phyloP scores from a whole-genome alignment of 2,888 invertebrate species.

The Archaeoteleia sp. region DNA sequence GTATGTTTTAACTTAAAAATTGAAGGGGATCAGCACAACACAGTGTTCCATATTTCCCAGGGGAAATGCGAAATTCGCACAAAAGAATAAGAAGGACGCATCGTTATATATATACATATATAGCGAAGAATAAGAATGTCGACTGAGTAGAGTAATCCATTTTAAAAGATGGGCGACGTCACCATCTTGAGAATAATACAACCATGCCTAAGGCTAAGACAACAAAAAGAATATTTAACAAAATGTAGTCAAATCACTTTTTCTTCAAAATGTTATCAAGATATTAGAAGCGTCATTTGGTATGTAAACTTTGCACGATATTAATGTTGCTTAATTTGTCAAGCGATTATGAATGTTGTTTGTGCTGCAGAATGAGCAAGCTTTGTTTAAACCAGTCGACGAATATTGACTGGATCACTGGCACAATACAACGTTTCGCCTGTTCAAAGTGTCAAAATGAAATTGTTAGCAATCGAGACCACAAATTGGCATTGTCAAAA shows the following conservation, averaged over 20 bases:
- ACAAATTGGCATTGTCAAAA: too few species aligned
- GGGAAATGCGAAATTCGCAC: constrained; percentile 33
- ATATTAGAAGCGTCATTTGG: too few species aligned
- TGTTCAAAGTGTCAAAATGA: neutral
- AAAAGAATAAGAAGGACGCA: constrained; percentile 11
- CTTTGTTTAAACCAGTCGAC: constrained; percentile 8
- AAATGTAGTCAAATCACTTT: too few species aligned
- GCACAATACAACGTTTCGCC: constrained; percentile 1
- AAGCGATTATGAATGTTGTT: too few species aligned
- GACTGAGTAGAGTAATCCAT: constrained; percentile 30
- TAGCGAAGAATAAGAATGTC: constrained; percentile 17
- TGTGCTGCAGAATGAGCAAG: neutral
- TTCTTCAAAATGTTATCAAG: too few species aligned
- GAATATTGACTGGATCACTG: neutral
- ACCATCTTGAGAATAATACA: constrained; percentile 11
- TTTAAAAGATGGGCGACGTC: constrained; percentile 25
- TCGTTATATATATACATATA: constrained; percentile 3
- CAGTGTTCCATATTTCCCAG: constrained; percentile 27
- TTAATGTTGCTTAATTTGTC: too few species aligned
- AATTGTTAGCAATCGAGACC: neutral
- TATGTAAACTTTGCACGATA: too few species aligned
- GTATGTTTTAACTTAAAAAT: constrained; percentile 20
- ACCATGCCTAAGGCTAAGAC: neutral
- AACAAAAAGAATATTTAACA: too few species aligned
- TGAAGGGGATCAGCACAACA: constrained; percentile 19